A percentile compares a stretch with the other conserved stretches of the same genome.
These are phyloP conservation scores for Akabosia matsudoensis DNA, from an alignment of 1,140 invertebrate genomes.

Conservation along the genomic window DNA sequence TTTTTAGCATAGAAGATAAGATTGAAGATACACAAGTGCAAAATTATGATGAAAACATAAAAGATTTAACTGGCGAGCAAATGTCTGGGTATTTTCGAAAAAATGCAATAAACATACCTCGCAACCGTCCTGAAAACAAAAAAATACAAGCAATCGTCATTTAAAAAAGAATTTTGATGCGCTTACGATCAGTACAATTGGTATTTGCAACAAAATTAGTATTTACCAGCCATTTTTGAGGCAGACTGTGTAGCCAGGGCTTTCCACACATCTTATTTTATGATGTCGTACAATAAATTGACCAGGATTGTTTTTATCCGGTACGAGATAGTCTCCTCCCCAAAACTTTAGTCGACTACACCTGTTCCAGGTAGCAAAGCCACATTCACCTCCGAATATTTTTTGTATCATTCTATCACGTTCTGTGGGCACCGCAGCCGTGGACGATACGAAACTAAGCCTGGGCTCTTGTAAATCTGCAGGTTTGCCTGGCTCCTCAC, in stretches of 20 bases:
- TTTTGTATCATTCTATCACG: slow-evolving; percentile 26
- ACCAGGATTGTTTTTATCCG: slow-evolving; percentile 25
- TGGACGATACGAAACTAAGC: background rate
- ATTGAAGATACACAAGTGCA: too few relatives aligned
- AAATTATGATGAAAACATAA: too few relatives aligned
- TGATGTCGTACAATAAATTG: background rate
- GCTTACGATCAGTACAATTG: too few relatives aligned
- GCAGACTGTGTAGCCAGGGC: background rate
- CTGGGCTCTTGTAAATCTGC: background rate
- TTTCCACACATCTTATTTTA: background rate
- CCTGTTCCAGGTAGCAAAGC: slow-evolving; percentile 1
- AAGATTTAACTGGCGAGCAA: too few relatives aligned
- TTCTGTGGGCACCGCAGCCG: background rate
- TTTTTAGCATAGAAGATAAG: too few relatives aligned
- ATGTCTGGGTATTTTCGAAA: too few relatives aligned
- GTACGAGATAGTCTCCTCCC: slow-evolving; percentile 27
- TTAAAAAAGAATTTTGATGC: too few relatives aligned
- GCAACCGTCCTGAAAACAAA: too few relatives aligned
- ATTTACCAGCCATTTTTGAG: slow-evolving; percentile 1
- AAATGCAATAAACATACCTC: too few relatives aligned
- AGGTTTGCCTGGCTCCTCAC: background rate
- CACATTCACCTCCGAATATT: slow-evolving; percentile 32
- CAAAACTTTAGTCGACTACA: slow-evolving; percentile 21
- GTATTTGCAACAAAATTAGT: background rate
- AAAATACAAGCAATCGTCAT: too few relatives aligned